phyloP scores from a whole-genome alignment of 1,140 invertebrate species.

The Coenobita brevimanus region DNA sequence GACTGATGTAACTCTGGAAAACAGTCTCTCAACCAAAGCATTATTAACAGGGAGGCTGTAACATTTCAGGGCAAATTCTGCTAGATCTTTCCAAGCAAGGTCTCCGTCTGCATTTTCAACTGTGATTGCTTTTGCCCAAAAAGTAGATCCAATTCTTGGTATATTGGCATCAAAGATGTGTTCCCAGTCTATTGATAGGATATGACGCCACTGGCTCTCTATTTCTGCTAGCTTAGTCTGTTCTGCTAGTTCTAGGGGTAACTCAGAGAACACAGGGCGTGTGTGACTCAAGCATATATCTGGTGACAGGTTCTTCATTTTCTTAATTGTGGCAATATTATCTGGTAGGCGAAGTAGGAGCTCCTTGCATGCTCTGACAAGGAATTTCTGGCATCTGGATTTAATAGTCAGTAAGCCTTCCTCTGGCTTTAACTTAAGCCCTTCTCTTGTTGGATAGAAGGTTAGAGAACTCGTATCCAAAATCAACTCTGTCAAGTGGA shows the following conservation, averaged over 20 bases:
- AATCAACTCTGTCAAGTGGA: slow-evolving; percentile 40
- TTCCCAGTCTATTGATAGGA: slow-evolving; percentile 25
- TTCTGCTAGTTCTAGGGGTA: slow-evolving; percentile 3
- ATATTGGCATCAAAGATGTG: neutral
- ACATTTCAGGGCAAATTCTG: slow-evolving; percentile 39
- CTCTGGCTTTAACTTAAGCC: slow-evolving; percentile 12
- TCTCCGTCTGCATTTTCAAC: slow-evolving; percentile 42
- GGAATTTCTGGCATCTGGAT: slow-evolving; percentile 22
- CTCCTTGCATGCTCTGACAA: slow-evolving; percentile 17
- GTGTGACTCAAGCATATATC: neutral
- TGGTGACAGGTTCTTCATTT: neutral
- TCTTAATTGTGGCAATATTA: neutral
- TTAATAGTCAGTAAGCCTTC: slow-evolving; percentile 5
- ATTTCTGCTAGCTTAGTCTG: neutral
- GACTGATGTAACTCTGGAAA: slow-evolving; percentile 28
- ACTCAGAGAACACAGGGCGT: slow-evolving; percentile 19
- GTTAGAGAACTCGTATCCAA: slow-evolving; percentile 21
- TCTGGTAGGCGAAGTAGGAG: neutral
- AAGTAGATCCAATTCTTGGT: slow-evolving; percentile 35
- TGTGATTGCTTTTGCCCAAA: slow-evolving; percentile 36
- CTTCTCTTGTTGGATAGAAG: slow-evolving; percentile 6
- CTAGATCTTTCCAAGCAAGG: slow-evolving; percentile 23
- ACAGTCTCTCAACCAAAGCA: slow-evolving; percentile 11
- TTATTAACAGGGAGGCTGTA: slow-evolving; percentile 25
- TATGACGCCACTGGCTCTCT: slow-evolving; percentile 40